Evolutionary conservation across 2,113 vertebrate genomes (phyloP), one percentile per base, ranked within the genome.

Genomic region (Uria lomvia): DNA sequence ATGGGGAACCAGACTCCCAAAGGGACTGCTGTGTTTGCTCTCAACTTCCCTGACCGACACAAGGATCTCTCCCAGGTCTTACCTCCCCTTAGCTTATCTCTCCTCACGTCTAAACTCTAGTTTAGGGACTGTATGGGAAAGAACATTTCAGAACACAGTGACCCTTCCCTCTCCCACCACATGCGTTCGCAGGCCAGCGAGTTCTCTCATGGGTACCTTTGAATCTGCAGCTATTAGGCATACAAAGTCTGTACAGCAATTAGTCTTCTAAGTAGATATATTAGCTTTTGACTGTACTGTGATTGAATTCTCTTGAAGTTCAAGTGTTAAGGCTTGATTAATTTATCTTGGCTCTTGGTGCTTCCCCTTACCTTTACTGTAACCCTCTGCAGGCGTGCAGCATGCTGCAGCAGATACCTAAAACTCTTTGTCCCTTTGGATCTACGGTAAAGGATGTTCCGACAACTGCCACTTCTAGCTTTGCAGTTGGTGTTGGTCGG

Each of bases 101-200:
- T 79, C 58, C 40, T 91, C 71, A 47, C 1, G 11, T 34, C 58
- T 85, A 68, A 91, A 55, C 49, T 67, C 15, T 13, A 63, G 36
- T 77, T 65, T 52, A 78, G 52, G 42, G 68, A 47, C 4, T 5
- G 1, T n/a, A 45, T 67, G 36, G 45, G 34, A 83, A 85, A 13
- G n/a, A 87, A 34, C 49, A 36, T 40, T 81, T 26, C 56, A 65
- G 65, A 84, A 16, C 16, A 53, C 32, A 34, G 34, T 26, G 63
- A 71, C 66, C 59, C 62, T 82, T 75, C 27, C 42, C 20, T 55
- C 32, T 73, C n/a, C 16, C 17, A 52, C 58, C 4, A 1, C 36
- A 20, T 0, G 2, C 1, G 2, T 71, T 76, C 4, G 0, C 40
- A 80, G 38, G 29, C 42, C 73, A 47, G 14, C 0, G 1, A 43